A percentile compares a stretch with the other conserved stretches of the same genome.
phyloP scores from a whole-genome alignment of 2,888 invertebrate genomes.

The Scaptodrosophila latifasciaeformis region DNA sequence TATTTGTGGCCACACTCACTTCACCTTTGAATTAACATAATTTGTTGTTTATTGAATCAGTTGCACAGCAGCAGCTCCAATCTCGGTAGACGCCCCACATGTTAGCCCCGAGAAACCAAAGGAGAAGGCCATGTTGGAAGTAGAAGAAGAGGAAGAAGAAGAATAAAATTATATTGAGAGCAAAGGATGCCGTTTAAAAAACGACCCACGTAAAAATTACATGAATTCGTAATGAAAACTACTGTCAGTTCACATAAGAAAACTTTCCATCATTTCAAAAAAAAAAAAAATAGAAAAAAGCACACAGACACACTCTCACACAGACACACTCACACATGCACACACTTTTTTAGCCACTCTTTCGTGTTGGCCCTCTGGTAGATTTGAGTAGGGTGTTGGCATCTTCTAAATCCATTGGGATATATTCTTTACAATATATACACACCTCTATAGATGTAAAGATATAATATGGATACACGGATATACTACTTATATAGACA shows the following conservation, averaged over 20 bases:
- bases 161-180: too few species aligned
- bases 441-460: conserved; percentile 10
- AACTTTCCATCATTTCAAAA: conserved; percentile 54
- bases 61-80: conserved; percentile 1
- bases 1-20: background rate
- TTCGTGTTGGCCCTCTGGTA: too few species aligned
- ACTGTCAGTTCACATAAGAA: conserved; percentile 67
- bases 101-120: background rate
- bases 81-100: background rate
- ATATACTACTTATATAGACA: background rate
- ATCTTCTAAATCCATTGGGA: conserved; percentile 53
- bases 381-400: conserved; percentile 57
- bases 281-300: background rate
- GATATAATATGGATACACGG: conserved; percentile 1
- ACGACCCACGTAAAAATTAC: conserved; percentile 45
- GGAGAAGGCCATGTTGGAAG: background rate
- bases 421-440: conserved; percentile 35
- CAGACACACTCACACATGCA: too few species aligned
- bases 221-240: conserved; percentile 69
- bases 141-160: background rate
- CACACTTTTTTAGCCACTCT: too few species aligned
- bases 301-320: too few species aligned
- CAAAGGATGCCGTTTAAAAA: conserved; percentile 28
- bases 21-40: conserved; percentile 27
- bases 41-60: conserved; percentile 35